Base-by-base conservation (phyloP, 2,888 invertebrate species). In the Schrankia costaestrigalis region DNA sequence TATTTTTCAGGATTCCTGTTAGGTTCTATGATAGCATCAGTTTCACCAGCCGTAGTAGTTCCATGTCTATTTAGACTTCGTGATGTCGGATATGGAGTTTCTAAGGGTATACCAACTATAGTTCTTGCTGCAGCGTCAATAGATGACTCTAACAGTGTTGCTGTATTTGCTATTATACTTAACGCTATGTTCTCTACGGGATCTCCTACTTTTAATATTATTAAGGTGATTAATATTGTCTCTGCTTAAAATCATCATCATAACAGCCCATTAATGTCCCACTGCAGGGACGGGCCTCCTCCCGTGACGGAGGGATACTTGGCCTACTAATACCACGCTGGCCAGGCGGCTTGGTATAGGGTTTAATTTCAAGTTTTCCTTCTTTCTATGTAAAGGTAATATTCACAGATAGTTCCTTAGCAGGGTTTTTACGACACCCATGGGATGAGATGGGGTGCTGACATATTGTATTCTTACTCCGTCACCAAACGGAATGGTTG, bases 141-240 rank as follows among this genome's bases (percentile, higher is more conserved):
- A 29, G 97, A 97, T 63, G 96, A 97, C 76, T 96, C 96, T 1
- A 89, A 94, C n/a, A 96, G 96, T 12, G 97, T 97, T 11, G 95
- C 96, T 11, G 91, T 93, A 11, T 97, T 94, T 64, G 94, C 95
- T 11, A 93, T 97, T 17, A 89, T 94, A 39, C 89, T 95, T 44
- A 94, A 94, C 51, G 91, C 95, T 28, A 92, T 95, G 90, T 94
- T 94, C 63, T 92, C 93, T 0, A 75, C 91, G 12, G 92, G 93
- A 62, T 90, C 91, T 10, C 57, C 89, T 1, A 90, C 90, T 46
- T 90, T 89, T 48, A 91, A 92, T 58, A 90, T 92, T 31, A 83
- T 92, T 25, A 91, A 92, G 85, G 94, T 78, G 41, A 33, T 11
- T 19, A 24, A n/a, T 8, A 10, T 22, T 10, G 9, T 22, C 9